phyloP scores from a whole-genome alignment of 2,888 invertebrate genomes.

The Eupithecia subfuscata region DNA sequence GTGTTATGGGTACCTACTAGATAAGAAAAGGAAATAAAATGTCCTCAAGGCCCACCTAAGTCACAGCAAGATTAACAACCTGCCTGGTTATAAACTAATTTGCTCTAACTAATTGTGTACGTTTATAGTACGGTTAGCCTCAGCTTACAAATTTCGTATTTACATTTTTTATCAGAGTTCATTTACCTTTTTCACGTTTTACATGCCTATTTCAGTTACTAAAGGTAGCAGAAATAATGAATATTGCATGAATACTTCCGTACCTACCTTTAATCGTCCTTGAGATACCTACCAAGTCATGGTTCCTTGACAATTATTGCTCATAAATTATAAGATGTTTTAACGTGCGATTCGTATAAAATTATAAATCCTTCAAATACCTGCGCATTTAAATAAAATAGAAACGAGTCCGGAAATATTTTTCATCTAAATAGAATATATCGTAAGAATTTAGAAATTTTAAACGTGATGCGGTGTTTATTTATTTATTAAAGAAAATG shows the following conservation, averaged over 20 bases:
- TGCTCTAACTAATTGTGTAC: background rate
- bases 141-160: background rate
- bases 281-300: background rate
- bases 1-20: too few species aligned
- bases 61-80: background rate
- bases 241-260: background rate
- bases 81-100: background rate
- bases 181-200: background rate
- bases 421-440: slow-evolving; percentile 25
- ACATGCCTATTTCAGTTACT: background rate
- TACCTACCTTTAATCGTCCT: background rate
- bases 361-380: slow-evolving; percentile 34
- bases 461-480: slow-evolving; percentile 18
- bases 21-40: background rate
- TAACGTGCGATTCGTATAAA: background rate
- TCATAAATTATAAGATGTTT: background rate
- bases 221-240: background rate
- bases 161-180: background rate
- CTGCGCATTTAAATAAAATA: slow-evolving; percentile 17
- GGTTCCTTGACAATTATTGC: background rate
- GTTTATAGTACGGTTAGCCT: background rate
- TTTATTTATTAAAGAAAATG: too few species aligned
- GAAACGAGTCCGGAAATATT: slow-evolving; percentile 39
- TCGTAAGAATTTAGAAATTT: slow-evolving; percentile 14
- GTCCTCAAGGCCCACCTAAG: background rate